phyloP scores from a whole-genome alignment of 2,888 invertebrate genomes.

The Drosophila paracracens region DNA sequence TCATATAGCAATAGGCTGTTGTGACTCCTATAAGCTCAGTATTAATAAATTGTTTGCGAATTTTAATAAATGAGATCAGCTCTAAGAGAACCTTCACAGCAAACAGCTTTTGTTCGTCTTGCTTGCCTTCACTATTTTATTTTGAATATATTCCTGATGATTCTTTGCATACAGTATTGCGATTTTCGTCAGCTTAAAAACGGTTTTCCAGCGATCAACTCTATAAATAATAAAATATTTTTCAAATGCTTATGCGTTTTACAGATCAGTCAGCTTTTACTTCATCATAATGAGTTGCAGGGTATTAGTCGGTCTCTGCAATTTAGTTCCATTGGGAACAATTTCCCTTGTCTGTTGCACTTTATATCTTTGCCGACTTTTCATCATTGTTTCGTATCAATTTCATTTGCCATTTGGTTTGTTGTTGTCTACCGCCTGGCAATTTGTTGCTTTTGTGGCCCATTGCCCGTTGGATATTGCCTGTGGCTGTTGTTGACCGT shows the following conservation, averaged over 20 bases:
- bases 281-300: not conserved
- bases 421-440: slow-evolving; percentile 54
- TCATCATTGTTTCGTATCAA: slow-evolving; percentile 67
- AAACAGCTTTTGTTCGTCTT: not conserved
- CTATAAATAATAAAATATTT: not conserved
- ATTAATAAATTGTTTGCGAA: not conserved
- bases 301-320: slow-evolving; percentile 25
- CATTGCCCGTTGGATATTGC: slow-evolving; percentile 30
- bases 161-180: not conserved
- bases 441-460: slow-evolving; percentile 58
- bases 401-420: slow-evolving; percentile 59
- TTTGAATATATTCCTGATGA: not conserved
- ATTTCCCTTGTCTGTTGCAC: slow-evolving; percentile 34
- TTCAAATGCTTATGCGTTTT: not conserved
- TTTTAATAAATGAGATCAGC: not conserved
- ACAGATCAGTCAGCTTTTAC: slow-evolving; percentile 4
- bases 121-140: not conserved
- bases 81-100: not conserved
- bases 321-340: not conserved
- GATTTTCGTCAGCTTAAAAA: not conserved
- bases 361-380: slow-evolving; percentile 54
- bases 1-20: not conserved
- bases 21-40: not conserved
- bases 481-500: slow-evolving; percentile 7
- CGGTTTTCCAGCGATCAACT: not conserved